A percentile compares a stretch with the other conserved stretches of the same genome.
phyloP scores from a whole-genome alignment of 2,797 vertebrate genomes.

The Phyllotis vaccarum region DNA sequence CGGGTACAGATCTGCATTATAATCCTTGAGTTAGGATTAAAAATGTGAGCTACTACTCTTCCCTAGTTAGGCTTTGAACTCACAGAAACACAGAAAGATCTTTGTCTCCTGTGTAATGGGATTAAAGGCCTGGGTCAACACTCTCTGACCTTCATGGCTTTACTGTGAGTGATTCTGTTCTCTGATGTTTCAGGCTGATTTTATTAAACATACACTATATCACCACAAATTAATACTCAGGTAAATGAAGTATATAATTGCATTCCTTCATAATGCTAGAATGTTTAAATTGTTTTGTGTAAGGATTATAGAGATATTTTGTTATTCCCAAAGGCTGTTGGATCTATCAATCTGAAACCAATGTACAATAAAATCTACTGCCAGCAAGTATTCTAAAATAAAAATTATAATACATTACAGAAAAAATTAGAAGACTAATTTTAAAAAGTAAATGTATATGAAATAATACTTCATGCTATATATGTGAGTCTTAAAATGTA shows the following conservation, averaged over 20 bases:
- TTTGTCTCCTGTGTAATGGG: no score
- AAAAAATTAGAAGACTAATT: neutral
- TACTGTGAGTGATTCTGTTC: no score
- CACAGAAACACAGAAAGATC: no score
- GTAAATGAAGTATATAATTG: rapidly evolving
- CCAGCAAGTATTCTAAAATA: neutral
- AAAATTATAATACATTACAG: neutral
- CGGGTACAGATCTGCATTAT: no score
- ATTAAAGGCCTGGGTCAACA: no score
- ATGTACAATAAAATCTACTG: neutral
- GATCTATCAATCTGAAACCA: rapidly evolving
- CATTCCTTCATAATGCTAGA: neutral
- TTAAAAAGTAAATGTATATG: neutral
- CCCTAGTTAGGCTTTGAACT: no score
- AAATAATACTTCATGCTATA: neutral
- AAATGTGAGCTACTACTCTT: no score
- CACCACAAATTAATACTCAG: neutral
- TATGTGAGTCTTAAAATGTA: neutral
- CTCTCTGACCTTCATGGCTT: no score
- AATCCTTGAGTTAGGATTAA: no score
- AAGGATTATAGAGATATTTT: neutral
- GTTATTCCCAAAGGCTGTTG: neutral
- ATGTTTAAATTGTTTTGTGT: neutral
- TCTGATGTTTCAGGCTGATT: no score
- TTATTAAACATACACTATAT: no score